These are phyloP conservation scores for Busseola fusca DNA, from an alignment of 2,888 invertebrate species.

Conservation along the genomic window DNA sequence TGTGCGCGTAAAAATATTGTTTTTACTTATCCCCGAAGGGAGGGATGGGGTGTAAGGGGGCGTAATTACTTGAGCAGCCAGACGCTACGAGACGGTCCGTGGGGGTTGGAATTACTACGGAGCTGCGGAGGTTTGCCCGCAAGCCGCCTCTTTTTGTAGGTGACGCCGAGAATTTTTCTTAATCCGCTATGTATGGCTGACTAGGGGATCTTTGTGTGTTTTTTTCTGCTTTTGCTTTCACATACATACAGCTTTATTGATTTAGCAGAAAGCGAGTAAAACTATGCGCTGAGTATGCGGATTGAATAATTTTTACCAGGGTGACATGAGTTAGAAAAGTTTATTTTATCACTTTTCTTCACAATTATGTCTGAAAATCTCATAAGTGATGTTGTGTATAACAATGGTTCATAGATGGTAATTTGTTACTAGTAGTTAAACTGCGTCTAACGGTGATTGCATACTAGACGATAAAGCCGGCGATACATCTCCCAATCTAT, in stretches of 20 bases:
- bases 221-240: conserved; percentile 48
- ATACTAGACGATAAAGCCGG: conserved; percentile 24
- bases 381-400: neutral
- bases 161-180: conserved; percentile 79
- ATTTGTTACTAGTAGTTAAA: conserved; percentile 36
- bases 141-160: conserved; percentile 78
- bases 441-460: conserved; percentile 41
- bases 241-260: conserved; percentile 48
- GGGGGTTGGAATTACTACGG: conserved; percentile 78
- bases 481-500: conserved; percentile 37
- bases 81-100: conserved; percentile 78
- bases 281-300: conserved; percentile 26
- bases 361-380: neutral
- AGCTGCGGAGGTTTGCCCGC: conserved; percentile 71
- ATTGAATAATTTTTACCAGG: conserved; percentile 27
- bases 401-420: conserved; percentile 6
- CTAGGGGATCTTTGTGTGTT: conserved; percentile 55
- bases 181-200: conserved; percentile 69
- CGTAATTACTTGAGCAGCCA: conserved; percentile 87
- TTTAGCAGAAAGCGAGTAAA: conserved; percentile 36
- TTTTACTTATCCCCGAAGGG: conserved; percentile 85
- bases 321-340: conserved; percentile 11
- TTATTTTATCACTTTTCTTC: neutral
- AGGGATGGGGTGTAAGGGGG: conserved; percentile 69
- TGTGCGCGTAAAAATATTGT: conserved; percentile 87